Evolutionary conservation across 1,140 invertebrate genomes (phyloP).

Genomic region (Lutraria rhynchaena): DNA sequence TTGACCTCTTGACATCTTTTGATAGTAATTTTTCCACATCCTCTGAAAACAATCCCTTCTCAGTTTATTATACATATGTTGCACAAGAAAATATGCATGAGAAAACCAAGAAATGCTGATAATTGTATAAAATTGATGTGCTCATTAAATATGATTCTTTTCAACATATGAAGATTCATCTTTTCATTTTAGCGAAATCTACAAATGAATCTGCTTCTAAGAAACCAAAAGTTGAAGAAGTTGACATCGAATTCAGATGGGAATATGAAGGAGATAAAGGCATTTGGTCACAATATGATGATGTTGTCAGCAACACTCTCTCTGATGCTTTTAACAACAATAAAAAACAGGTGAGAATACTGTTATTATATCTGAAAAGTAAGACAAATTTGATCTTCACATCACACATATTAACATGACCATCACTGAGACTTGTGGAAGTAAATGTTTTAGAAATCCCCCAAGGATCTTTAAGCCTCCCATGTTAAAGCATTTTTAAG

Average conservation of each 20-base stretch:
- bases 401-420: neutral
- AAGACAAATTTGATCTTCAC: neutral
- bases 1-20: no score
- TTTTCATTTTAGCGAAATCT: neutral
- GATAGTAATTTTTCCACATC: no score
- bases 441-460: neutral
- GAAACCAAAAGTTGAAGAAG: constrained; percentile 40
- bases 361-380: no score
- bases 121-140: no score
- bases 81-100: no score
- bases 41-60: no score
- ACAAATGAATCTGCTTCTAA: constrained; percentile 40
- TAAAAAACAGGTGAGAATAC: constrained; percentile 62
- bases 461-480: neutral
- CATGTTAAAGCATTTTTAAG: neutral
- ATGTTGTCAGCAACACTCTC: constrained; percentile 60
- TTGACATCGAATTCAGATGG: constrained; percentile 62
- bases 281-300: constrained; percentile 67
- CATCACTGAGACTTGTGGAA: neutral
- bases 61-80: no score
- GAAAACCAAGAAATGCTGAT: no score
- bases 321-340: constrained; percentile 60
- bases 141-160: no score
- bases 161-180: no score
- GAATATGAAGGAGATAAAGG: constrained; percentile 75